These are phyloP conservation scores for Anoplopoma fimbria DNA, from an alignment of 2,113 vertebrate genomes.

Conservation along the genomic window DNA sequence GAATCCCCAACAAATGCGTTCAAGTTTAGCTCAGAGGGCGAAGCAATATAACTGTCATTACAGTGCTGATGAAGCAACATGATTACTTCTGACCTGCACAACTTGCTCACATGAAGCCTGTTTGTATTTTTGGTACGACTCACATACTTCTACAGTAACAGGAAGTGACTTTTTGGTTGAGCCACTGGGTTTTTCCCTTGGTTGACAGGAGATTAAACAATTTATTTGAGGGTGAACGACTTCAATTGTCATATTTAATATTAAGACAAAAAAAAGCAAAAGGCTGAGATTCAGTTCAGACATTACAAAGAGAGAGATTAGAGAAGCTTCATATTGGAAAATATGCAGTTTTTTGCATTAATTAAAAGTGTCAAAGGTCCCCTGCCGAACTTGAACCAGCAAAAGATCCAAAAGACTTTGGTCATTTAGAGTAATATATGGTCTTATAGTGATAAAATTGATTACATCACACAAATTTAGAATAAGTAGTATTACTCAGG, in stretches of 20 bases:
- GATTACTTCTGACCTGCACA: conserved; percentile 34
- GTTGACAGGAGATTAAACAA: neutral
- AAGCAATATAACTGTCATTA: conserved; percentile 35
- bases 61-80: conserved; percentile 1
- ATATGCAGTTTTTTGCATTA: neutral
- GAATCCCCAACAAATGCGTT: conserved; percentile 22
- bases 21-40: conserved; percentile 45
- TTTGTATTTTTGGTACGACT: conserved; percentile 4
- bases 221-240: neutral
- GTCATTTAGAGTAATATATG: neutral
- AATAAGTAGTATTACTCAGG: conserved; percentile 36
- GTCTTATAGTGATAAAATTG: neutral
- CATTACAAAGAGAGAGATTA: neutral
- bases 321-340: neutral
- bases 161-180: conserved; percentile 10
- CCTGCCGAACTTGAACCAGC: neutral
- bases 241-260: neutral
- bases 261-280: neutral
- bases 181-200: neutral
- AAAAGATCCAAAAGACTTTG: neutral
- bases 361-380: neutral
- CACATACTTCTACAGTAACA: conserved; percentile 12
- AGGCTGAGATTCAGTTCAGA: neutral
- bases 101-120: neutral
- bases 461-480: neutral